phyloP scores from a whole-genome alignment of 2,888 invertebrate genomes.

The Megamerina dolium region DNA sequence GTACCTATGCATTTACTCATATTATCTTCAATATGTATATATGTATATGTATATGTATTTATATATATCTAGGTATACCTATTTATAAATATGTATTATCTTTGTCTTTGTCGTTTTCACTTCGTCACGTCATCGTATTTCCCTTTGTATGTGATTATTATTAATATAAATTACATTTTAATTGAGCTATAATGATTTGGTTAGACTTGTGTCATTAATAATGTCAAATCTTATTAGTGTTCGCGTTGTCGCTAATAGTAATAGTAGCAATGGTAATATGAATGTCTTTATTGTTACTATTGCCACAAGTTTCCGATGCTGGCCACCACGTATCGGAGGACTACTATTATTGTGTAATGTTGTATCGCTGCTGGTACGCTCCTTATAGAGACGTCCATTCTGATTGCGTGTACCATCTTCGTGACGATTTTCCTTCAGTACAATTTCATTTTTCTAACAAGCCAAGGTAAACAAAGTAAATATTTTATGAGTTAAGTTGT shows the following conservation, averaged over 20 bases:
- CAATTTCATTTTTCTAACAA: conserved; percentile 41
- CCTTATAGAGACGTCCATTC: conserved; percentile 46
- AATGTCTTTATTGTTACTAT: conserved; percentile 26
- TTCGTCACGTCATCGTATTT: not conserved
- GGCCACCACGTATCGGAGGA: too few relatives aligned
- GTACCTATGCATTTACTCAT: not conserved
- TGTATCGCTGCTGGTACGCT: conserved; percentile 34
- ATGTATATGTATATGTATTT: not conserved
- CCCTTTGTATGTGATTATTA: too few relatives aligned
- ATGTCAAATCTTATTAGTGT: conserved; percentile 13
- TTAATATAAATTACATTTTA: conserved; percentile 6
- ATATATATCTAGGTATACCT: too few relatives aligned
- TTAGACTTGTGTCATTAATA: conserved; percentile 3
- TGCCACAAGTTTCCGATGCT: conserved; percentile 11
- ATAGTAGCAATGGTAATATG: conserved; percentile 28
- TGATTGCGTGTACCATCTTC: conserved; percentile 46
- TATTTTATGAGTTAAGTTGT: too few relatives aligned
- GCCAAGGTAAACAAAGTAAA: not conserved
- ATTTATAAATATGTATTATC: not conserved
- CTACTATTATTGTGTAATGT: conserved; percentile 28
- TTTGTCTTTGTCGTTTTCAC: not conserved
- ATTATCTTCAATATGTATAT: not conserved
- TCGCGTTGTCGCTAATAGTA: conserved; percentile 24
- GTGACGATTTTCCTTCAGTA: conserved; percentile 44
- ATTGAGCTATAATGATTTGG: conserved; percentile 10